phyloP scores from a whole-genome alignment of 2,797 vertebrate genomes.

The Halcyon badia region DNA sequence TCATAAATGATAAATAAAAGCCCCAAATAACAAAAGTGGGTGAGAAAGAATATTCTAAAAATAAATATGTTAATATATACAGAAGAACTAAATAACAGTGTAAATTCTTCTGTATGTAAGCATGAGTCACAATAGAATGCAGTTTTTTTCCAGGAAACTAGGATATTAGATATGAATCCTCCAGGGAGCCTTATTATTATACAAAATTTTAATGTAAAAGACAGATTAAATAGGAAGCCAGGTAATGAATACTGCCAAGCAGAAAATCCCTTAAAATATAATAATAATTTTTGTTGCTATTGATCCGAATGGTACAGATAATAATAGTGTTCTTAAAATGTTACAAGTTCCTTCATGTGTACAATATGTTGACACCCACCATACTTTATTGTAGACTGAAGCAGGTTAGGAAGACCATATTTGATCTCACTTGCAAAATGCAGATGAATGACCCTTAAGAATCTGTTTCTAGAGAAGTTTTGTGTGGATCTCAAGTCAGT shows the following conservation, averaged over 20 bases:
- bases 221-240: not conserved
- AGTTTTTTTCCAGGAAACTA: not conserved
- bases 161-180: not conserved
- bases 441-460: not conserved
- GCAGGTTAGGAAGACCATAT: not conserved
- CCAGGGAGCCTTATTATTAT: not conserved
- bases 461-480: not conserved
- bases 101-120: not conserved
- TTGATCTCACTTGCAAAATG: not conserved
- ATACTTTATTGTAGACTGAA: not conserved
- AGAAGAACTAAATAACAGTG: not conserved
- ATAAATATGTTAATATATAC: not conserved
- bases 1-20: not conserved
- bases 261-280: not conserved
- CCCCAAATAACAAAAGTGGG: not conserved
- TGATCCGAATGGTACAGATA: not conserved
- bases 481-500: not conserved
- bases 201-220: not conserved
- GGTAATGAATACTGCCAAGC: not conserved
- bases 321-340: not conserved
- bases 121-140: not conserved
- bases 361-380: not conserved
- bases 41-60: not conserved
- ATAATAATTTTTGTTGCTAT: not conserved
- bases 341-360: not conserved